Evolutionary conservation across 2,888 invertebrate species (phyloP).

Genomic region (Dryocosmus kuriphilus): DNA sequence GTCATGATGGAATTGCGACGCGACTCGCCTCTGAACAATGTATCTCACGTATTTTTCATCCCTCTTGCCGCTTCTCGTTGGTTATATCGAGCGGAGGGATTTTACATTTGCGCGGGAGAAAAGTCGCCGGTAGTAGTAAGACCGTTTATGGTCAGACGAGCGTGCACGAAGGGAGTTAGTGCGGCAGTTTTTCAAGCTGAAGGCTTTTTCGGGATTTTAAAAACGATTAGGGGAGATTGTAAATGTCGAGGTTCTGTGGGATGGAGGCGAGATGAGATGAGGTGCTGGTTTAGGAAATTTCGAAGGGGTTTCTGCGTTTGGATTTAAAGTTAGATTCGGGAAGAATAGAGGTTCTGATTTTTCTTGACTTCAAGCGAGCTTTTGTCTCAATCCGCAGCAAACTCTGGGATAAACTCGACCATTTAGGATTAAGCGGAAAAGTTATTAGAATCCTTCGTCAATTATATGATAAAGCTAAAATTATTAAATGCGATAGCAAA

Average conservation of each 20-base stretch:
- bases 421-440: too few species aligned
- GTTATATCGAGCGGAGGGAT: slow-evolving; percentile 21
- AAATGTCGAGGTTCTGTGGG: slow-evolving; percentile 17
- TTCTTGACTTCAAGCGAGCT: too few species aligned
- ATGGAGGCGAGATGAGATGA: slow-evolving; percentile 18
- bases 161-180: slow-evolving; percentile 24
- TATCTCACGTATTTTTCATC: slow-evolving; percentile 26
- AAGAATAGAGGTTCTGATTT: too few species aligned
- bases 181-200: slow-evolving; percentile 34
- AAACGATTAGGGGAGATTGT: slow-evolving; percentile 35
- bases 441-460: too few species aligned
- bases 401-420: too few species aligned
- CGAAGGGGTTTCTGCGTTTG: too few species aligned
- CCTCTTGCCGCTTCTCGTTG: background rate
- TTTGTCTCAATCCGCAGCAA: too few species aligned
- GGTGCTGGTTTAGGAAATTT: slow-evolving; percentile 8
- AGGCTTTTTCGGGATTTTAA: slow-evolving; percentile 32
- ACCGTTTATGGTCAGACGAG: slow-evolving; percentile 40
- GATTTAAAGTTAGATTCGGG: too few species aligned
- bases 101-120: slow-evolving; percentile 39
- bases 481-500: too few species aligned
- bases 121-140: slow-evolving; percentile 38
- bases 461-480: too few species aligned
- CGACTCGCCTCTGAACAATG: slow-evolving; percentile 37
- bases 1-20: slow-evolving; percentile 43